Conservation (phyloP, 2,888 invertebrate species). For the Sphinx pinastri region DNA sequence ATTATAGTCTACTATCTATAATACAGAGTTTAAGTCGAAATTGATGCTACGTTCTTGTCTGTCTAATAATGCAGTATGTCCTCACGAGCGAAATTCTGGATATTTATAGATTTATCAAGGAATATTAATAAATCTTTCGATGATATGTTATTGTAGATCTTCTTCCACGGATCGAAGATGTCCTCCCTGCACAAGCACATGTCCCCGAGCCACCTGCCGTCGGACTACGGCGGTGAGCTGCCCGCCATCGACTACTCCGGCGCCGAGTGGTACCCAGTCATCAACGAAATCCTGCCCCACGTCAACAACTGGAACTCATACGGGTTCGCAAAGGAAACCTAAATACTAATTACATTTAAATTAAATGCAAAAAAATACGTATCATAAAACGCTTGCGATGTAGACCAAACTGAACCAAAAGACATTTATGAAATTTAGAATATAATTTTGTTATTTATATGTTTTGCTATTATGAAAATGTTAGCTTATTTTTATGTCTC, state of each 20-base stretch:
- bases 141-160: constrained; percentile 83
- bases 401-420: constrained; percentile 25
- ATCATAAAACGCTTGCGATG: constrained; percentile 8
- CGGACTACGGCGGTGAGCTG: constrained; percentile 89
- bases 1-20: no score
- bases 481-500: neutral
- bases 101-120: no score
- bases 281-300: constrained; percentile 86
- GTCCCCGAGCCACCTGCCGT: constrained; percentile 87
- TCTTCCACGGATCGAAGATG: constrained; percentile 93
- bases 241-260: constrained; percentile 91
- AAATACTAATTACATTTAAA: constrained; percentile 32
- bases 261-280: constrained; percentile 90
- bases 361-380: constrained; percentile 1
- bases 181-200: constrained; percentile 89
- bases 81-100: no score
- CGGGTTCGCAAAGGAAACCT: constrained; percentile 84
- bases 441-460: constrained; percentile 10
- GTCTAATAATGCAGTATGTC: no score
- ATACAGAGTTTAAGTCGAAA: no score
- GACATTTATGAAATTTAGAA: constrained; percentile 14
- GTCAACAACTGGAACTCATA: constrained; percentile 88
- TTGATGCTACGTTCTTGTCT: no score
- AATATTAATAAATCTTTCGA: no score
- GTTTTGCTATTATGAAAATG: neutral